Base-by-base conservation (phyloP, 2,113 vertebrate species). In the Psilopogon haemacephalus region DNA sequence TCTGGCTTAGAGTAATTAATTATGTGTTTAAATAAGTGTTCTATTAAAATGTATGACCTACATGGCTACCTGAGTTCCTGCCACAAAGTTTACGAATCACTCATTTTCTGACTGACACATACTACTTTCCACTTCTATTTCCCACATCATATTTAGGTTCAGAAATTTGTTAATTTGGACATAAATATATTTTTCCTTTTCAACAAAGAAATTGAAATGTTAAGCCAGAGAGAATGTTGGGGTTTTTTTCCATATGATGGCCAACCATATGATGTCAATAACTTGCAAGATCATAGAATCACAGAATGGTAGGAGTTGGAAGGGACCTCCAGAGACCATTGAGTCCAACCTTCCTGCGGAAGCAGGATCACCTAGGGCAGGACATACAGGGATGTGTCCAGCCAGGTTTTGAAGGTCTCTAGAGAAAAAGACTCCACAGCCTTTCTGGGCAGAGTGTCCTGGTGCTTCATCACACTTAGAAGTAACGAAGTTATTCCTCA, bases 61-160 rank as follows among this genome's bases (percentile, higher is more conserved):
- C 94, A 33, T 95, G 94, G 80, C 72, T 95, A 93, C 77, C 72
- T 95, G 90, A 97, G 93, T 33, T 94, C n/a, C 89, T 96, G 95
- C 96, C 92, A 96, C 65, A 97, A 90, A 86, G 94, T 94, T 93
- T 94, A 97, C 89, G 87, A 97, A 93, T 96, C 86, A 91, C 89
- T 95, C 55, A 28, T 96, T 94, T 97, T 94, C 91, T 96, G 94
- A 97, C 88, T 97, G 95, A 94, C 86, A 95, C 16, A 72, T 89
- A 74, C 81, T 88, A 70, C 82, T 96, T 97, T 94, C 90, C 72
- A 91, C 76, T 96, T 95, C 89, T 84, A 90, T 97, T 97, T 97
- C 93, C 88, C 83, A 96, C 92, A 75, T 94, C 94, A 89, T 93
- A 86, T 96, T 97, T 68, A 92, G 78, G 93, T 94, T 95, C 92